A percentile compares a stretch with the other conserved stretches of the same genome.
These are phyloP conservation scores for Cyclophora punctaria DNA, from an alignment of 2,888 invertebrate genomes.

Conservation along the genomic window DNA sequence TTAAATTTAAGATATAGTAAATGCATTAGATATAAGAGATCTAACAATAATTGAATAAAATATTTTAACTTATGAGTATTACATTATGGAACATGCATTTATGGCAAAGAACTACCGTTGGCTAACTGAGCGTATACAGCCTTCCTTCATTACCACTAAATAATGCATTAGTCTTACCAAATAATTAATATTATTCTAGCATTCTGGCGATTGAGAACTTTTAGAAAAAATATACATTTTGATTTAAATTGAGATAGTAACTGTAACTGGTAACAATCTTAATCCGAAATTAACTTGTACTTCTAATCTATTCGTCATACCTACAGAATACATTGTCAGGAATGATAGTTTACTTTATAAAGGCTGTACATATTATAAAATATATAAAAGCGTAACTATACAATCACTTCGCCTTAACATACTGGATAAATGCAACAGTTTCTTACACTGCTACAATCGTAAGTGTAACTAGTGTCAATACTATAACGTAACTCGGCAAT, in stretches of 20 bases:
- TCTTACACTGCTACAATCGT: constrained; percentile 42
- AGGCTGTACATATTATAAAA: constrained; percentile 59
- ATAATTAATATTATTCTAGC: constrained; percentile 4
- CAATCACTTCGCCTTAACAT: constrained; percentile 60
- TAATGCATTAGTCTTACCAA: constrained; percentile 35
- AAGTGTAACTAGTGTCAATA: constrained; percentile 48
- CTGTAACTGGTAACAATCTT: constrained; percentile 68
- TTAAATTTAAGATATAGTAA: constrained; percentile 62
- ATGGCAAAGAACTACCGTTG: constrained; percentile 74
- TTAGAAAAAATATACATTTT: constrained; percentile 29
- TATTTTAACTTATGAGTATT: constrained; percentile 74
- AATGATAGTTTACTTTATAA: constrained; percentile 63
- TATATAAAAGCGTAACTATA: constrained; percentile 63
- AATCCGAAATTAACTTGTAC: constrained; percentile 45
- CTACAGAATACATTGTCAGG: constrained; percentile 40
- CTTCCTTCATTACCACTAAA: constrained; percentile 61
- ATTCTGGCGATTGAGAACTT: constrained; percentile 14
- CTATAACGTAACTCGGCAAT: constrained; percentile 48
- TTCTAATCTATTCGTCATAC: constrained; percentile 26
- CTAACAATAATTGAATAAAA: constrained; percentile 70
- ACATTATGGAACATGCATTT: constrained; percentile 75
- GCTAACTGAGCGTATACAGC: constrained; percentile 72
- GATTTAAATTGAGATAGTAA: constrained; percentile 49
- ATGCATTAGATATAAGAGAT: constrained; percentile 74
- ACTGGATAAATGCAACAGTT: constrained; percentile 68